Evolutionary conservation across 1,140 invertebrate species (phyloP).

Genomic region (Gonatopus flavifemur): DNA sequence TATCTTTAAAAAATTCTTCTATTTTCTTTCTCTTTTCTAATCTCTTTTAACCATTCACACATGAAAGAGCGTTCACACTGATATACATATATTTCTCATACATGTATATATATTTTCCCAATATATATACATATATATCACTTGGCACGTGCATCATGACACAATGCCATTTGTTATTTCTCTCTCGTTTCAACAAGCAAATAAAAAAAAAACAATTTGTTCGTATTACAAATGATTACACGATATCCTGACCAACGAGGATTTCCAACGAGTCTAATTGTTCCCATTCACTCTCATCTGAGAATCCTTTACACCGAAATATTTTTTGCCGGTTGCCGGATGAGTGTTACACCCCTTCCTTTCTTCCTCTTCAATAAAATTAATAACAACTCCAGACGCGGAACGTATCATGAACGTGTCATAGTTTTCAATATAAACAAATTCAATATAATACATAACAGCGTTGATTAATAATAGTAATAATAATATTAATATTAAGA

Average conservation of each 20-base stretch:
- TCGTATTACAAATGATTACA: no score
- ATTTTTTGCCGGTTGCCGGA: no score
- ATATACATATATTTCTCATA: constrained; percentile 34
- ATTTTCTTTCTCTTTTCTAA: constrained; percentile 2
- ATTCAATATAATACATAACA: not conserved
- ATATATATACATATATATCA: constrained; percentile 43
- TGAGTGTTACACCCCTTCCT: no score
- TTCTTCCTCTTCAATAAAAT: no score
- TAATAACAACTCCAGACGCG: no score
- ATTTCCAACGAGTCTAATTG: constrained; percentile 46
- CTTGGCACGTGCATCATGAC: constrained; percentile 45
- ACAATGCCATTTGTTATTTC: constrained; percentile 45
- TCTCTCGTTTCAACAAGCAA: constrained; percentile 22
- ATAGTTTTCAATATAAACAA: no score
- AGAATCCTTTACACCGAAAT: no score
- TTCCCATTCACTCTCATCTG: constrained; percentile 15
- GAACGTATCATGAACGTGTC: no score
- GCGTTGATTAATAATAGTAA: not conserved
- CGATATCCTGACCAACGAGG: constrained; percentile 54
- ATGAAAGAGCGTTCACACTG: constrained; percentile 32
- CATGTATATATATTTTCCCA: constrained; percentile 30
- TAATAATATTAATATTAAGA: not conserved
- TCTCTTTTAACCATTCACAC: constrained; percentile 14
- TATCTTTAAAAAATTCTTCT: constrained; percentile 20
- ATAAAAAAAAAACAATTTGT: no score